Base-by-base conservation (phyloP, 2,797 vertebrate species). In the Hemibagrus guttatus region DNA sequence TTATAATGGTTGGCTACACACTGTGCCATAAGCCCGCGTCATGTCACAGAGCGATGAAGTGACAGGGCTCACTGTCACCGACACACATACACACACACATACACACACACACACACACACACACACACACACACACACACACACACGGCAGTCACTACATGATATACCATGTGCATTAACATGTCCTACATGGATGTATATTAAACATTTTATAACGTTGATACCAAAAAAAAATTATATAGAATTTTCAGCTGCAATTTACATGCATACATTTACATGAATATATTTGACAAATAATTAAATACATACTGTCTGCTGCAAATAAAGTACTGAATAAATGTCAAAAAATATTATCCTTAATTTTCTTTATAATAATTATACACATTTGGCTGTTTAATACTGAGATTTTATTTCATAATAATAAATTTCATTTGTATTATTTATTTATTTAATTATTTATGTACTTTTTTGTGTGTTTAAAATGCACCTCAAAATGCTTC, bases 1-100 rank as follows among this genome's bases (percentile, higher is more conserved):
- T 90, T 90, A 79, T 88, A 88, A 87, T 87, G 86, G 78, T 74
- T 87, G 85, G 84, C 69, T 82, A 83, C 90, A 88, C 84, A 88
- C 88, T 89, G 88, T 83, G 90, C 84, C 72, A 61, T 87, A 85
- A 90, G 81, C 68, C 83, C 56, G 75, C 71, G 66, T 86, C 88
- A 87, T 84, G 86, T 84, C 81, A 87, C 83, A 26, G 85, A 88
- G 86, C 39, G 72, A 85, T 88, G 86, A 79, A 76, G 74, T 13
- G 35, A 74, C 11, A 76, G 74, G 42, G 85, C 85, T 85, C 71
- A 85, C 68, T 82, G 85, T 81, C 85, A 78, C 75, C 21, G 49
- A 84, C 35, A 58, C 58, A 4, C 49, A 46, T 21, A 42, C 63
- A 28, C 28, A 21, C 63, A 84, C 82, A 80, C 81, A 78, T 61